Evolutionary conservation across 1,140 invertebrate genomes (phyloP), one percentile per base, ranked within the genome.

Genomic region (Micrasema longulum): DNA sequence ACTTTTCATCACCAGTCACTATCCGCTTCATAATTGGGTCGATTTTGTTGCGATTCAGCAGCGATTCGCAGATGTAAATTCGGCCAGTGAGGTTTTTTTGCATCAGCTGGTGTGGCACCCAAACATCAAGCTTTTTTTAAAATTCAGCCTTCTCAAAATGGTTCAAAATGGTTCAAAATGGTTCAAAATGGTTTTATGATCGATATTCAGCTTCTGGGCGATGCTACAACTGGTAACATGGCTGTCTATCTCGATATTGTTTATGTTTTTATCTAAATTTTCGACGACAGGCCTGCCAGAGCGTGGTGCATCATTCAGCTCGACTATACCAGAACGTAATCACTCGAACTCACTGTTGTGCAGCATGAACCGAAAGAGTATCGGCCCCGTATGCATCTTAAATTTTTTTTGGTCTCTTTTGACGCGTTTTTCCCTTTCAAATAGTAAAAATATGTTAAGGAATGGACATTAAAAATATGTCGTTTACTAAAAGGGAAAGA

Each of bases 171-270:
- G n/a, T n/a, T n/a, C n/a, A n/a, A 50, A n/a, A 50, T 50, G 47
- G 47, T 50, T 50, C 47, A 50, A 50, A 50, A 50, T 18, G 47
- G 47, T 50, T 50, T 50, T 50, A 50, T 50, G 47, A 50, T 50
- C 47, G 18, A 50, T 50, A 50, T 50, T 50, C 3, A 50, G 47
- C 47, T 50, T 18, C 47, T 50, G 47, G 47, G 47, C 47, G 47
- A 50, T 50, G 47, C 47, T 50, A 50, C 47, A 18, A 50, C 47
- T 50, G 47, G n/a, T 50, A 50, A 50, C 18, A 50, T 50, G 47
- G 18, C 47, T 9, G 47, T 50, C 47, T 50, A 50, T 50, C 47
- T 50, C 47, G 47, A 50, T 50, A 50, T 50, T 50, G n/a, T n/a
- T n/a, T n/a, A n/a, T n/a, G n/a, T n/a, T 6, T 50, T 50, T 50